These are phyloP conservation scores for Adela reaumurella DNA, from an alignment of 2,888 invertebrate genomes.

Conservation along the genomic window DNA sequence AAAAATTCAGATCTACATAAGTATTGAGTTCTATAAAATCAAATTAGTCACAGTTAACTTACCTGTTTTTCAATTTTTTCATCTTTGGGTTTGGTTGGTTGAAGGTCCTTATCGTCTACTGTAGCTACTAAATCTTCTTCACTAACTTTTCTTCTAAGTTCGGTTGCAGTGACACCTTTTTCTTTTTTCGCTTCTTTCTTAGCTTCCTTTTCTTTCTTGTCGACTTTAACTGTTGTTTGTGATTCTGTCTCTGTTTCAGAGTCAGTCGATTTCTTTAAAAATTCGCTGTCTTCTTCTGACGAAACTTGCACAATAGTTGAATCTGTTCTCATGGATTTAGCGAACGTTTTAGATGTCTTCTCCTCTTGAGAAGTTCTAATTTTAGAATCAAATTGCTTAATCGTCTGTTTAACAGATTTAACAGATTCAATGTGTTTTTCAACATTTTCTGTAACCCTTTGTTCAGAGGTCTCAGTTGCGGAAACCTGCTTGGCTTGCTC, in stretches of 20 bases:
- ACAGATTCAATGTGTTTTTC: constrained; percentile 30
- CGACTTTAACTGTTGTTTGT: constrained; percentile 43
- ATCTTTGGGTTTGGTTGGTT: constrained; percentile 10
- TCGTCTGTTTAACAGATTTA: constrained; percentile 46
- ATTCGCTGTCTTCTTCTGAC: constrained; percentile 52
- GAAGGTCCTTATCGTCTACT: constrained; percentile 37
- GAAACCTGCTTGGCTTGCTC: constrained; percentile 47
- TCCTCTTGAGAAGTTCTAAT: constrained; percentile 28
- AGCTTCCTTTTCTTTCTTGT: constrained; percentile 26
- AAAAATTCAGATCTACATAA: too few relatives aligned
- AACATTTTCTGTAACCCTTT: constrained; percentile 25
- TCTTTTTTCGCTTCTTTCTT: constrained; percentile 14
- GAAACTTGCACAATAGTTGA: constrained; percentile 51
- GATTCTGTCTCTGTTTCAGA: constrained; percentile 55
- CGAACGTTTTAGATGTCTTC: constrained; percentile 27
- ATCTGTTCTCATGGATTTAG: constrained; percentile 45
- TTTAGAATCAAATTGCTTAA: constrained; percentile 43
- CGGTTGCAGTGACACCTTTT: constrained; percentile 15
- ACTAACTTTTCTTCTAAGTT: constrained; percentile 28
- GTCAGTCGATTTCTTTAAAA: constrained; percentile 49
- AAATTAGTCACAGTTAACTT: too few relatives aligned
- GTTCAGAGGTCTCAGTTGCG: constrained; percentile 24
- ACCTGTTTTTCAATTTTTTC: constrained; percentile 34
- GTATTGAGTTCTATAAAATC: neutral
- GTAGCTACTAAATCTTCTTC: constrained; percentile 35